Conservation (phyloP, 2,888 invertebrate species). For the Cordilura impudica region DNA sequence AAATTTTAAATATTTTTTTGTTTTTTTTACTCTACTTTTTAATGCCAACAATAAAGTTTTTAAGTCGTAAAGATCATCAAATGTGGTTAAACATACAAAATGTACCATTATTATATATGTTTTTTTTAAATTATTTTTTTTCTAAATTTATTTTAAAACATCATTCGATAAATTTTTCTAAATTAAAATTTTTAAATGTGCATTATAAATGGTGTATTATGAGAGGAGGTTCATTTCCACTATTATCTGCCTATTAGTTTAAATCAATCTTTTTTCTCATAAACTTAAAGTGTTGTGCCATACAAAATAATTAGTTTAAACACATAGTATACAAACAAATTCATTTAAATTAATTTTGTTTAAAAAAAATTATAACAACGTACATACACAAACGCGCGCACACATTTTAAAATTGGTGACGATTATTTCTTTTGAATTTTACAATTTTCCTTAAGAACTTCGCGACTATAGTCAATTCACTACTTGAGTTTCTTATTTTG, state of each 20-base stretch:
- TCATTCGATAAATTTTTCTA: no score
- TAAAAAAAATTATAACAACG: slow-evolving; percentile 54
- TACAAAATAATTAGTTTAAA: slow-evolving; percentile 44
- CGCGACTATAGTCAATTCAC: no score
- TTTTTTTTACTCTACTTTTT: no score
- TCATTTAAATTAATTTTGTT: slow-evolving; percentile 59
- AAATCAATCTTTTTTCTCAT: slow-evolving; percentile 16
- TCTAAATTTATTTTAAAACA: no score
- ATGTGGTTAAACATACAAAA: no score
- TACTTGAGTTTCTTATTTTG: slow-evolving; percentile 3
- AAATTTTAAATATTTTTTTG: no score
- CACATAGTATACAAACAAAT: slow-evolving; percentile 57
- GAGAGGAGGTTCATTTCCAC: not conserved
- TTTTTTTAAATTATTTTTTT: no score
- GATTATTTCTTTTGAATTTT: slow-evolving; percentile 37
- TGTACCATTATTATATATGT: no score
- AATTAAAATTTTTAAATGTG: no score
- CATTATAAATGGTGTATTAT: no score
- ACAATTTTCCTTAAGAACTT: slow-evolving; percentile 28
- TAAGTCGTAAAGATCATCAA: no score
- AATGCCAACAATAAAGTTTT: no score
- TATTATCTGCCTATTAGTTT: not conserved
- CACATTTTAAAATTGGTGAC: slow-evolving; percentile 2
- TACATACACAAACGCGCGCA: not conserved
- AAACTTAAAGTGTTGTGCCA: slow-evolving; percentile 33